These are phyloP conservation scores for Scaptomyza cyrtandrae DNA, from an alignment of 2,888 invertebrate genomes.

Conservation along the genomic window DNA sequence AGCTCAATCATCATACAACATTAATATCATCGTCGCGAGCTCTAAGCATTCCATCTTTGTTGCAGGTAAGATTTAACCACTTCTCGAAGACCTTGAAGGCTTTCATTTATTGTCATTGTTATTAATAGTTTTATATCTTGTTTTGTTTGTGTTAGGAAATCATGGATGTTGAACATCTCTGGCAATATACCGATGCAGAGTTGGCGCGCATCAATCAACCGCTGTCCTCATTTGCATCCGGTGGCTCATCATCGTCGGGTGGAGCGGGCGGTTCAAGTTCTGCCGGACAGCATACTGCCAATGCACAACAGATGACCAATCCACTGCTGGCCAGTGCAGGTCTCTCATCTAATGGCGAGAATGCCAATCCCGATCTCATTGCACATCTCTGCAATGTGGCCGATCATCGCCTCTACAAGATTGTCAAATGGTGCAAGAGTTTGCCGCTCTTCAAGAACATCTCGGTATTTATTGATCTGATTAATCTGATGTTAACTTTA, in stretches of 20 bases:
- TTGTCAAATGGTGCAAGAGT: slow-evolving; percentile 99
- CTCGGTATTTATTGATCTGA: slow-evolving; percentile 86
- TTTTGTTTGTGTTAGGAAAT: slow-evolving; percentile 89
- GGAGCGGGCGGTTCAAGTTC: slow-evolving; percentile 52
- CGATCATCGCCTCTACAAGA: slow-evolving; percentile 97
- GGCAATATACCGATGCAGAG: slow-evolving; percentile 96
- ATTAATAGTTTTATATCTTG: no score
- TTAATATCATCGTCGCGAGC: slow-evolving; percentile 32
- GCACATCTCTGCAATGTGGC: slow-evolving; percentile 97
- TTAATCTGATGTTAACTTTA: background rate
- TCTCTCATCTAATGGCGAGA: slow-evolving; percentile 85
- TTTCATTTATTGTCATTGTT: no score
- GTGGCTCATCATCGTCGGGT: slow-evolving; percentile 40
- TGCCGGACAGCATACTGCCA: slow-evolving; percentile 68
- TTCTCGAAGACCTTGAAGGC: no score
- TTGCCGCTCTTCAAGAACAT: slow-evolving; percentile 98
- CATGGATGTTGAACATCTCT: slow-evolving; percentile 97
- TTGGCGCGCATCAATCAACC: slow-evolving; percentile 87
- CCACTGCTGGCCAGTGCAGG: slow-evolving; percentile 86
- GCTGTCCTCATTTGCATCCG: slow-evolving; percentile 77
- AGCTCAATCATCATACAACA: slow-evolving; percentile 42
- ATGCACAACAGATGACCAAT: slow-evolving; percentile 85
- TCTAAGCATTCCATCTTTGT: slow-evolving; percentile 87
- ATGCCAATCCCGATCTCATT: slow-evolving; percentile 92
- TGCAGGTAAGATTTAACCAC: slow-evolving; percentile 87